These are phyloP conservation scores for Acomys russatus DNA, from an alignment of 2,797 vertebrate genomes.

Conservation along the genomic window DNA sequence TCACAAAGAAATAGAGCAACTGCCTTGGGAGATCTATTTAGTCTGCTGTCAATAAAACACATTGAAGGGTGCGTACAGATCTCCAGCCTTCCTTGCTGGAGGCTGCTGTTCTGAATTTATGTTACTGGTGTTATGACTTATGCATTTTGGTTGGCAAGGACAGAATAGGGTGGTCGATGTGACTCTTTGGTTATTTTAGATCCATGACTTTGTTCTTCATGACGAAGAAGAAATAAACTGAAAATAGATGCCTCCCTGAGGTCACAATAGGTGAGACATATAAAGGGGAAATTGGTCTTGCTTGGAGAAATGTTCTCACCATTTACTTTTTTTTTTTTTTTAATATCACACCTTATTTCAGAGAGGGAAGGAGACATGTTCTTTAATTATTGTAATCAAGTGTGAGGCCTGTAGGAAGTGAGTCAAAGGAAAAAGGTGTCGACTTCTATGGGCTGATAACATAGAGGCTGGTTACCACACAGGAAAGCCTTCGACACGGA, in stretches of 20 bases:
- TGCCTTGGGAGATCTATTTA: background rate
- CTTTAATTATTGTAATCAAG: conserved; percentile 80
- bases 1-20: conserved; percentile 23
- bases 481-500: conserved; percentile 75
- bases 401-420: conserved; percentile 79
- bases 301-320: conserved; percentile 82
- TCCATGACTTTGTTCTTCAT: conserved; percentile 63
- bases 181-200: conserved; percentile 41
- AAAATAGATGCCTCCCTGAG: conserved; percentile 70
- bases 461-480: conserved; percentile 76
- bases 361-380: conserved; percentile 77
- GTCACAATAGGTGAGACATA: conserved; percentile 63
- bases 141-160: conserved; percentile 12
- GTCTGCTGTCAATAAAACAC: background rate
- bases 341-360: conserved; percentile 81
- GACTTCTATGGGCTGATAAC: conserved; percentile 79
- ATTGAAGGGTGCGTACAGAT: background rate
- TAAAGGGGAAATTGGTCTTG: conserved; percentile 76
- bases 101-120: background rate
- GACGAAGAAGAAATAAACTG: conserved; percentile 40
- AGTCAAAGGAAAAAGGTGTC: conserved; percentile 84
- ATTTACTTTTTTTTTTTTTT: conserved; percentile 72
- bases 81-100: background rate
- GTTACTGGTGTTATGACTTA: conserved; percentile 26
- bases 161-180: background rate